Conservation (phyloP, 2,113 vertebrate genomes). For the Mobula hypostoma region DNA sequence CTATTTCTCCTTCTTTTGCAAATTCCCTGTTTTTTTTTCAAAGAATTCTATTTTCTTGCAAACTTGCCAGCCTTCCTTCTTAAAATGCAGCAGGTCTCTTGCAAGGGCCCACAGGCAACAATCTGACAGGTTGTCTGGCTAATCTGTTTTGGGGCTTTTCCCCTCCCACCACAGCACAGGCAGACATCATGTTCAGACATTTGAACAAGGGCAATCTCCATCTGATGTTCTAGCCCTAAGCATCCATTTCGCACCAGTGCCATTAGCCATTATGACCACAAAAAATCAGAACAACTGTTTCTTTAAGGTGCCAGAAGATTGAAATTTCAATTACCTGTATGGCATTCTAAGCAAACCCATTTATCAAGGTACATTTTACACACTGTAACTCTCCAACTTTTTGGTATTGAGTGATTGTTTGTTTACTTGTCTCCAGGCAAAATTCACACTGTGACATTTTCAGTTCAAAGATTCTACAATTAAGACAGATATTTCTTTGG, state of each 20-base stretch:
- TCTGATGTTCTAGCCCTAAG: neutral
- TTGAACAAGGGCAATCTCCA: neutral
- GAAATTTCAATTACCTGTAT: slow-evolving; percentile 26
- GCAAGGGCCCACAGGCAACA: no score
- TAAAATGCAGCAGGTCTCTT: no score
- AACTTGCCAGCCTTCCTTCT: neutral
- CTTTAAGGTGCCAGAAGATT: slow-evolving; percentile 27
- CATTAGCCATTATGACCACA: slow-evolving; percentile 29
- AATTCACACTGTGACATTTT: slow-evolving; percentile 29
- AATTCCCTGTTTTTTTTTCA: neutral
- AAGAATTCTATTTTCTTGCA: neutral
- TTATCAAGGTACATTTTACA: slow-evolving; percentile 35
- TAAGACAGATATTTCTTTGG: slow-evolving; percentile 12
- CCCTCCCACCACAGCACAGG: neutral
- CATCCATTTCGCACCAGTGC: neutral
- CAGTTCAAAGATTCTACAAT: slow-evolving; percentile 21
- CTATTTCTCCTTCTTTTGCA: neutral
- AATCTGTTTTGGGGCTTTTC: no score
- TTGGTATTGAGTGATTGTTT: slow-evolving; percentile 33
- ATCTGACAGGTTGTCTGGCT: no score
- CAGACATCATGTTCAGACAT: slow-evolving; percentile 7
- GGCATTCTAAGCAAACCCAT: slow-evolving; percentile 31
- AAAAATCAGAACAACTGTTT: slow-evolving; percentile 1
- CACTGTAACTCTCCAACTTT: slow-evolving; percentile 22
- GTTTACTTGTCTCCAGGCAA: slow-evolving; percentile 35